Conservation (phyloP, 2,888 invertebrate genomes). For the Allacma fusca region DNA sequence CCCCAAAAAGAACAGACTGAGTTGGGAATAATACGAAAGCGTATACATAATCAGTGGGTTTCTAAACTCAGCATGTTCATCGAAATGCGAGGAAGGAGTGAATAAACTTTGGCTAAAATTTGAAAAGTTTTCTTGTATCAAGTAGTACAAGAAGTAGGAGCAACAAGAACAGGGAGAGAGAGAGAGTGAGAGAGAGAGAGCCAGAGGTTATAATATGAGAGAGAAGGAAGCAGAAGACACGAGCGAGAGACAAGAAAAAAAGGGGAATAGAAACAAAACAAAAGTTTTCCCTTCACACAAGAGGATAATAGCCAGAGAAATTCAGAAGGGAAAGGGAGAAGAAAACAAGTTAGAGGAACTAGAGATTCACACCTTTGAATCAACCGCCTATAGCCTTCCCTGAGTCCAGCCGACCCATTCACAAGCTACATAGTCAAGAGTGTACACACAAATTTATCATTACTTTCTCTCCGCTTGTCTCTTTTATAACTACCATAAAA, state of each 20-base stretch:
- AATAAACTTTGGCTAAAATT: constrained; percentile 42
- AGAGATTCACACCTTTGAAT: constrained; percentile 36
- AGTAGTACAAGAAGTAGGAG: too few species aligned
- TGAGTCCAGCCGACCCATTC: neutral
- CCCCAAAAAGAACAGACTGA: too few species aligned
- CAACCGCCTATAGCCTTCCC: neutral
- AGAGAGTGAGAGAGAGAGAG: too few species aligned
- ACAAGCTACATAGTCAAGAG: neutral
- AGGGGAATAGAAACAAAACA: constrained; percentile 20
- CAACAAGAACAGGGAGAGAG: too few species aligned
- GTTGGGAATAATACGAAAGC: neutral
- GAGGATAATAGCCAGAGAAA: constrained; percentile 35
- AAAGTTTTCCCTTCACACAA: constrained; percentile 29
- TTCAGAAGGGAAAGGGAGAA: constrained; percentile 25
- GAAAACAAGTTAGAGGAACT: constrained; percentile 34
- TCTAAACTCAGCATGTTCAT: constrained; percentile 18
- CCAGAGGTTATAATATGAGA: too few species aligned
- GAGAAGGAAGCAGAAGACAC: too few species aligned
- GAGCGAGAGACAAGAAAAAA: neutral
- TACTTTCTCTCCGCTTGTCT: constrained; percentile 1
- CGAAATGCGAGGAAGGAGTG: constrained; percentile 25
- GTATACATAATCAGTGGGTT: constrained; percentile 19
- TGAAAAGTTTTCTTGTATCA: constrained; percentile 32
- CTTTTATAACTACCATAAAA: constrained; percentile 34
- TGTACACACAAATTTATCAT: neutral